Evolutionary conservation across 2,113 vertebrate species (phyloP).

Genomic region (Polypterus senegalus): DNA sequence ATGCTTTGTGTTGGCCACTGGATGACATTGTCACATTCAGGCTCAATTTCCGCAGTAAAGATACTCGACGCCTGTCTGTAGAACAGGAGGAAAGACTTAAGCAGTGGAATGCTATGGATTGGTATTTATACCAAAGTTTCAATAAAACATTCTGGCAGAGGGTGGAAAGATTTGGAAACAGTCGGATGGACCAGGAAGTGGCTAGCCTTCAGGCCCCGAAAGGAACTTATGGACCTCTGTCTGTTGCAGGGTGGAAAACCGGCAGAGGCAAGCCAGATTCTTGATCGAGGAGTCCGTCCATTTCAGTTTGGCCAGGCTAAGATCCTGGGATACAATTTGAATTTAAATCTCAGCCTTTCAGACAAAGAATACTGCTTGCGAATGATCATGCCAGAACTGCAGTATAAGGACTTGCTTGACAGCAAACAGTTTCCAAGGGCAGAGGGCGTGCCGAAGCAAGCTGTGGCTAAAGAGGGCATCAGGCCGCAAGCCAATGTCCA

Average conservation of each 20-base stretch:
- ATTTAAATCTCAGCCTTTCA: slow-evolving; percentile 43
- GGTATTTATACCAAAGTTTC: slow-evolving; percentile 70
- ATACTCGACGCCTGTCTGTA: slow-evolving; percentile 32
- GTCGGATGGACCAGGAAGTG: slow-evolving; percentile 55
- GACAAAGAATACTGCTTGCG: slow-evolving; percentile 53
- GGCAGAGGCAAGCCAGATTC: slow-evolving; percentile 58
- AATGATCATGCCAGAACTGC: slow-evolving; percentile 73
- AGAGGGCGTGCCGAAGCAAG: background rate
- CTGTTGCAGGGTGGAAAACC: slow-evolving; percentile 57
- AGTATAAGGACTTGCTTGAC: slow-evolving; percentile 80
- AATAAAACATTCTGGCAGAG: slow-evolving; percentile 72
- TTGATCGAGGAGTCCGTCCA: slow-evolving; percentile 59
- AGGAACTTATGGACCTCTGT: slow-evolving; percentile 51
- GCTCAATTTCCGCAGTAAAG: slow-evolving; percentile 51
- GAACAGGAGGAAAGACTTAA: slow-evolving; percentile 48
- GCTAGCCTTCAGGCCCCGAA: slow-evolving; percentile 43
- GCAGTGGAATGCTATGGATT: slow-evolving; percentile 76
- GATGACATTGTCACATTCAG: slow-evolving; percentile 69
- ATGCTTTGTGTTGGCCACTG: slow-evolving; percentile 73
- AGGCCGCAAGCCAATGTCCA: too few species aligned
- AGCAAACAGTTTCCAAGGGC: slow-evolving; percentile 54
- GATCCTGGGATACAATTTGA: slow-evolving; percentile 71
- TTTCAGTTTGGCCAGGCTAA: slow-evolving; percentile 72
- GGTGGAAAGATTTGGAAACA: slow-evolving; percentile 52
- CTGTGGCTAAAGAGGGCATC: too few species aligned